phyloP scores from a whole-genome alignment of 92 coral and sea anemone genomes.

The Blastomussa wellsi region DNA sequence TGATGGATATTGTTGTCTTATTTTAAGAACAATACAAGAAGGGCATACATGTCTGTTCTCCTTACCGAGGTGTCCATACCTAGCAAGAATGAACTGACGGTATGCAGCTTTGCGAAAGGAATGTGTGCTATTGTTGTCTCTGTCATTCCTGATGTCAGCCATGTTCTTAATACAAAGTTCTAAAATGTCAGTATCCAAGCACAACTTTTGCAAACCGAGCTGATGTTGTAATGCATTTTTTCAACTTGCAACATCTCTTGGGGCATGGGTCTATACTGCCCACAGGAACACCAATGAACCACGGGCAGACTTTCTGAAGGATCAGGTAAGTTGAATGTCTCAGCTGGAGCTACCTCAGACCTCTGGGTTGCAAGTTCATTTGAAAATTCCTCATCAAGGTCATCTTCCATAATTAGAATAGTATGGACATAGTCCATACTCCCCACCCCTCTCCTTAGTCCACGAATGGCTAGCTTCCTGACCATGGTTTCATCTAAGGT shows the following conservation, averaged over 20 bases:
- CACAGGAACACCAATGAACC: conserved; percentile 37
- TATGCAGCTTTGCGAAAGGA: too few relatives aligned
- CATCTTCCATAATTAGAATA: conserved; percentile 40
- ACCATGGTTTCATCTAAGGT: conserved; percentile 35
- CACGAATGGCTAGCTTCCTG: conserved; percentile 29
- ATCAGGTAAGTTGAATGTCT: background rate
- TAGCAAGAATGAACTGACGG: background rate
- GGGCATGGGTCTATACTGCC: conserved; percentile 38
- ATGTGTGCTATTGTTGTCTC: conserved; percentile 32
- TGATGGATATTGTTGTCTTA: background rate
- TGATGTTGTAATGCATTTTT: conserved; percentile 10
- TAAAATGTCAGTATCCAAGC: conserved; percentile 58
- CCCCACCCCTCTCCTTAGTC: conserved; percentile 47
- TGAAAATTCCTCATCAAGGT: conserved; percentile 12
- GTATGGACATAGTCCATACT: conserved; percentile 50
- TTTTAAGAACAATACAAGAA: background rate
- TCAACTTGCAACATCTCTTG: conserved; percentile 32
- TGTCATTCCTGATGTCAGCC: conserved; percentile 49
- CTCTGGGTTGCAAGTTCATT: background rate
- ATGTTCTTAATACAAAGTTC: conserved; percentile 40
- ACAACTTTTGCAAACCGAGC: conserved; percentile 39
- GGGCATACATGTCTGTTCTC: background rate
- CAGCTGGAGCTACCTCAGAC: background rate
- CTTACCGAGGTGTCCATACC: background rate
- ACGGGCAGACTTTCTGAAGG: background rate